These are phyloP conservation scores for Leptinotarsa rubiginosa DNA, from an alignment of 2,888 invertebrate genomes.

Conservation along the genomic window DNA sequence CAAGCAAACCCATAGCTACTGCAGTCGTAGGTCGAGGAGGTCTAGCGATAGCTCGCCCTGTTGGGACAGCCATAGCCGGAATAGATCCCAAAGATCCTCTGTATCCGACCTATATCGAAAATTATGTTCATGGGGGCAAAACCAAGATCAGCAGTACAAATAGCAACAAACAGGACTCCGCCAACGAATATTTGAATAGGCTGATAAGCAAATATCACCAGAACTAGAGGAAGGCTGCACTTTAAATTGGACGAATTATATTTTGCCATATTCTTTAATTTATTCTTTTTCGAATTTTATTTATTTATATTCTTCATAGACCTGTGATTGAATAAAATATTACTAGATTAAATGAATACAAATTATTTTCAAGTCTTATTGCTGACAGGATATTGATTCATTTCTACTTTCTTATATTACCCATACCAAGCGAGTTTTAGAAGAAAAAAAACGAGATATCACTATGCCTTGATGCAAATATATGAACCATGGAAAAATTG, in stretches of 20 bases:
- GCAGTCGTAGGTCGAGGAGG: slow-evolving; percentile 79
- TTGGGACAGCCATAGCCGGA: slow-evolving; percentile 82
- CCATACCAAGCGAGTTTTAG: too few species aligned
- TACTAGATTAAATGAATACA: not conserved
- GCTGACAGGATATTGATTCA: not conserved
- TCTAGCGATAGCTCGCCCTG: slow-evolving; percentile 77
- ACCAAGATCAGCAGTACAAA: slow-evolving; percentile 29
- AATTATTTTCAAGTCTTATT: not conserved
- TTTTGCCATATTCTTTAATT: slow-evolving; percentile 8
- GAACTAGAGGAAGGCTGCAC: slow-evolving; percentile 8
- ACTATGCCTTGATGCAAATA: too few species aligned
- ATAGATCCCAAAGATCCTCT: slow-evolving; percentile 69
- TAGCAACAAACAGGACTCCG: slow-evolving; percentile 40
- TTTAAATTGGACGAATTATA: not conserved
- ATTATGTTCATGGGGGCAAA: slow-evolving; percentile 39
- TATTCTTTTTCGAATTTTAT: not conserved
- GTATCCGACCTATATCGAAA: slow-evolving; percentile 60
- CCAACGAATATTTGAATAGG: slow-evolving; percentile 60
- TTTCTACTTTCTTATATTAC: not conserved
- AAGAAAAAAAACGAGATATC: too few species aligned
- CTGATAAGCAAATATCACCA: slow-evolving; percentile 64
- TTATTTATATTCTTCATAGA: not conserved
- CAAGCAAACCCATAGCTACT: slow-evolving; percentile 78
- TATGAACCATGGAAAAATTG: too few species aligned
- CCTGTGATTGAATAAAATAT: slow-evolving; percentile 8